Percentiles rank a stretch among this genome's conserved stretches.
These are phyloP conservation scores for Lithobates pipiens DNA, from an alignment of 2,797 vertebrate species.

Conservation along the genomic window DNA sequence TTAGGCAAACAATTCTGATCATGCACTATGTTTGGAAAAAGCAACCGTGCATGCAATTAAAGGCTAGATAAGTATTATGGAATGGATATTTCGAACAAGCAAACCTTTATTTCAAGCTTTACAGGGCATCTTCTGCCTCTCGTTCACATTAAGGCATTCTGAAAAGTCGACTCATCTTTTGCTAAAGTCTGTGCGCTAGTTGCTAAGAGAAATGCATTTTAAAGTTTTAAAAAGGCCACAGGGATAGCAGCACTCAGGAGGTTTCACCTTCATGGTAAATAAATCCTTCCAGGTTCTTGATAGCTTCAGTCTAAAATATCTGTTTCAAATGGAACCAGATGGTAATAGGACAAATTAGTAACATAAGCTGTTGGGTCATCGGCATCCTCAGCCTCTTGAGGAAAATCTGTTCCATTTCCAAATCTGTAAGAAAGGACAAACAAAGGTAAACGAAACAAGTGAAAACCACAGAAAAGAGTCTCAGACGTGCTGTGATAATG, in stretches of 20 bases:
- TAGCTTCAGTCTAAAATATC: constrained; percentile 92
- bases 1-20: constrained; percentile 1
- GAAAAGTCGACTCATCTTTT: neutral
- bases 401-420: constrained; percentile 85
- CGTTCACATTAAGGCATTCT: neutral
- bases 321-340: constrained; percentile 95
- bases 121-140: constrained; percentile 13
- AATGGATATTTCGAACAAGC: constrained; percentile 11
- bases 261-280: constrained; percentile 31
- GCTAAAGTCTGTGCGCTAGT: constrained; percentile 43
- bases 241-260: constrained; percentile 56
- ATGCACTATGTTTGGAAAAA: constrained; percentile 27
- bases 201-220: constrained; percentile 35
- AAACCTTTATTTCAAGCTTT: constrained; percentile 15
- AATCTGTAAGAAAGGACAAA: constrained; percentile 77
- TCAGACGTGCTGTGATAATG: neutral
- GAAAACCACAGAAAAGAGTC: neutral
- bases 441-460: neutral
- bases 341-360: constrained; percentile 98
- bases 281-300: constrained; percentile 22
- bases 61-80: constrained; percentile 7
- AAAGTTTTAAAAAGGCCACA: constrained; percentile 45
- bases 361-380: constrained; percentile 92
- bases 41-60: constrained; percentile 20
- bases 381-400: constrained; percentile 80